These are phyloP conservation scores for Maccullochella peelii DNA, from an alignment of 2,113 vertebrate species.

Conservation along the genomic window DNA sequence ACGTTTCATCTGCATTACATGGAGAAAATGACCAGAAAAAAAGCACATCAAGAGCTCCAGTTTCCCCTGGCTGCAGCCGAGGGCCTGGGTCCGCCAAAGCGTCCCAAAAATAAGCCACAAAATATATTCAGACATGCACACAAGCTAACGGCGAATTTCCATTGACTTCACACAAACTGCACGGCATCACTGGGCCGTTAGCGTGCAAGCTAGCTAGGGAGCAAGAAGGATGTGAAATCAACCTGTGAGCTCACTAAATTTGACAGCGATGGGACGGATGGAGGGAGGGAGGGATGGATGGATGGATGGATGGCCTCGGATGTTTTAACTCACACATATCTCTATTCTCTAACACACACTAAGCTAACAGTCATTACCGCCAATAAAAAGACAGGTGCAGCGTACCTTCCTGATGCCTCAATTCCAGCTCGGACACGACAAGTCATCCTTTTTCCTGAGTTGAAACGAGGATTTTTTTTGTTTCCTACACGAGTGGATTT, in stretches of 20 bases:
- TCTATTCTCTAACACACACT: not conserved
- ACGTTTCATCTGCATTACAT: conserved; percentile 29
- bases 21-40: not conserved
- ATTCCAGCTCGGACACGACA: conserved; percentile 60
- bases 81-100: too few species aligned
- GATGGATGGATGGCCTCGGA: conserved; percentile 44
- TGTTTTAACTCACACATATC: conserved; percentile 19
- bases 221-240: not conserved
- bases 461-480: not conserved
- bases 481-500: conserved; percentile 42
- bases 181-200: not conserved
- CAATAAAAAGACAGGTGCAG: not conserved
- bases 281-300: not conserved
- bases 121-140: not conserved
- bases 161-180: not conserved
- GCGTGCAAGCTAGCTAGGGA: conserved; percentile 22
- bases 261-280: not conserved
- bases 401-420: conserved; percentile 78
- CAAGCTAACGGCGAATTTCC: conserved; percentile 29
- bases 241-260: conserved; percentile 19
- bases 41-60: rapidly evolving
- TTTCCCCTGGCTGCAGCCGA: not conserved
- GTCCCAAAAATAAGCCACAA: not conserved
- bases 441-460: conserved; percentile 74
- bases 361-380: not conserved